Evolutionary conservation across 2,113 vertebrate genomes (phyloP), one percentile per base, ranked within the genome.

Genomic region (Crypturellus undulatus): DNA sequence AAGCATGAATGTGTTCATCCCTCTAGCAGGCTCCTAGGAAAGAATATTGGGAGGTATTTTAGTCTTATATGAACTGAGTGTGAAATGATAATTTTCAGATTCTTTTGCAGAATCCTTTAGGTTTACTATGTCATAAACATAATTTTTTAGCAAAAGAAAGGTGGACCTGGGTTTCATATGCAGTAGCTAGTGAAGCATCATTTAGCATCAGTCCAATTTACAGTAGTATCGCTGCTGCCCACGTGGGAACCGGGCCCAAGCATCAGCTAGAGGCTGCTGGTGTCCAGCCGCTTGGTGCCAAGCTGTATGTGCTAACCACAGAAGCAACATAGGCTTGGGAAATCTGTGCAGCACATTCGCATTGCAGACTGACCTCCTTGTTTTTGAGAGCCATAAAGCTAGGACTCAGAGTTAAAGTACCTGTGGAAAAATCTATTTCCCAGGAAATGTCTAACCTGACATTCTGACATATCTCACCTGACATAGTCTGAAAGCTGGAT

Each of bases 341-440:
- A n/a, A n/a, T 18, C 47, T 59, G 36, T 52, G 16, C 38, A 42
- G 67, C 77, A 60, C 25, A 25, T 63, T 54, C 26, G 88, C 25
- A 32, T 56, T 85, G 75, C 0, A 0, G 73, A 51, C 9, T 16
- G 60, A 21, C 7, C 2, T 5, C 30, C 49, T 75, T 32, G 6
- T 40, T n/a, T 63, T 40, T 72, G 34, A 76, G 78, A 56, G 52
- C 43, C 47, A n/a, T 40, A 45, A 38, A 45, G 26, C 42, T 79
- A 36, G 42, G 17, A 16, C 26, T 36, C 9, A 5, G 14, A 6
- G 68, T 0, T 43, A 64, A 63, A 24, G 40, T 32, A 65, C 49
- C 60, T 54, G 42, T 26, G 75, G 38, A 73, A 69, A 54, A 58
- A 47, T 38, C 47, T 47, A 34, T 15, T 49, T 25, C 69, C 43